Evolutionary conservation across 2,113 vertebrate species (phyloP).

Genomic region (Chiloscyllium plagiosum): DNA sequence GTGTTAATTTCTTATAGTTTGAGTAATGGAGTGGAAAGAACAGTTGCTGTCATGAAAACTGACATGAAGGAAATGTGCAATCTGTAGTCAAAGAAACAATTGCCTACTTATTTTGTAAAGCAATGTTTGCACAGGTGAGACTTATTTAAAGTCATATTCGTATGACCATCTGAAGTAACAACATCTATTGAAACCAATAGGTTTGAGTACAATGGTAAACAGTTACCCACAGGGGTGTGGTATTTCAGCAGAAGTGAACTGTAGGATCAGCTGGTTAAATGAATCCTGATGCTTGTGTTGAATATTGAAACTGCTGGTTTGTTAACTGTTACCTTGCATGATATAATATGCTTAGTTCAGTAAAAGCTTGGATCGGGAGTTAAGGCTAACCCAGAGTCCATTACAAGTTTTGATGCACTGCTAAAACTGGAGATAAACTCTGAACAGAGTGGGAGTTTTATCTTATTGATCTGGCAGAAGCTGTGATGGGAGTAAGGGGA

Average conservation of each 20-base stretch:
- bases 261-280: not conserved
- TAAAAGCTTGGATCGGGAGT: not conserved
- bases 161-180: not conserved
- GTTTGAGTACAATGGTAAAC: not conserved
- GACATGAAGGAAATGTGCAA: not conserved
- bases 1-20: not conserved
- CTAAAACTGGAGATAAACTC: not conserved
- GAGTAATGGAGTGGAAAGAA: not conserved
- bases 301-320: not conserved
- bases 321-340: not conserved
- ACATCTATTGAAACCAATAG: not conserved
- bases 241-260: not conserved
- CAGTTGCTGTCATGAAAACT: not conserved
- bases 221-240: not conserved
- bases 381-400: not conserved
- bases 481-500: too few species aligned
- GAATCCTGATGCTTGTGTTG: not conserved
- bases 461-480: too few species aligned
- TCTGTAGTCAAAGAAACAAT: not conserved
- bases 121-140: not conserved
- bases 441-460: too few species aligned
- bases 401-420: not conserved
- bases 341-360: not conserved
- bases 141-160: not conserved
- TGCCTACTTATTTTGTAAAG: not conserved